These are phyloP conservation scores for Rhinichthys osculus DNA, from an alignment of 2,797 vertebrate species.

Conservation along the genomic window DNA sequence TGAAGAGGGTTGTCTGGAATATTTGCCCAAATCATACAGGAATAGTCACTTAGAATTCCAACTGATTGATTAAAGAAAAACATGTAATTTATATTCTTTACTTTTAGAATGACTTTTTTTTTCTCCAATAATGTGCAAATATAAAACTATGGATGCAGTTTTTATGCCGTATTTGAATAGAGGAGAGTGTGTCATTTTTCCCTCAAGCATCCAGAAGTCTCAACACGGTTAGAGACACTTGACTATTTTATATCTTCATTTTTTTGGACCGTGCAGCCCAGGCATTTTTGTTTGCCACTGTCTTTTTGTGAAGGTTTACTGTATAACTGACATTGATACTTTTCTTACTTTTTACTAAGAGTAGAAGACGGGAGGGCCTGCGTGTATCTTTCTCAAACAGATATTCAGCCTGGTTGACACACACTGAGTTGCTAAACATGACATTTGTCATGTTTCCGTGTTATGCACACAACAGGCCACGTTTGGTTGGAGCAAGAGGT, in stretches of 20 bases:
- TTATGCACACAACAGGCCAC: conserved; percentile 4
- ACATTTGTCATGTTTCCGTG: conserved; percentile 32
- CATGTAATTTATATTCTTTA: neutral
- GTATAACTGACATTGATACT: neutral
- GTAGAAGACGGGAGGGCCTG: conserved; percentile 4
- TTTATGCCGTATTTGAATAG: neutral
- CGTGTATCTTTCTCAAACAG: conserved; percentile 21
- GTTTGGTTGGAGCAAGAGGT: conserved; percentile 39
- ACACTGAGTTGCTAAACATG: conserved; percentile 25
- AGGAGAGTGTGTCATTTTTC: neutral
- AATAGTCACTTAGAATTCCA: neutral
- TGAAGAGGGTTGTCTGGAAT: neutral
- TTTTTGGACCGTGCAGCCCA: neutral
- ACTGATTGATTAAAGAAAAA: too few relatives aligned
- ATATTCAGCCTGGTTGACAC: conserved; percentile 37
- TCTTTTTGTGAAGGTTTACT: neutral
- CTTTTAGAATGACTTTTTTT: neutral
- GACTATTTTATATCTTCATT: neutral
- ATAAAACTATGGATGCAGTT: neutral
- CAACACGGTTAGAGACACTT: neutral
- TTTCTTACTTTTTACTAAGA: neutral
- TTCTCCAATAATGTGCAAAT: too few relatives aligned
- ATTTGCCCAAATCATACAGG: neutral
- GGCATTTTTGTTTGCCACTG: conserved; percentile 6
- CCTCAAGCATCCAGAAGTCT: neutral